Evolutionary conservation across 2,888 invertebrate species (phyloP).

Genomic region (Pristionchus maxplancki): DNA sequence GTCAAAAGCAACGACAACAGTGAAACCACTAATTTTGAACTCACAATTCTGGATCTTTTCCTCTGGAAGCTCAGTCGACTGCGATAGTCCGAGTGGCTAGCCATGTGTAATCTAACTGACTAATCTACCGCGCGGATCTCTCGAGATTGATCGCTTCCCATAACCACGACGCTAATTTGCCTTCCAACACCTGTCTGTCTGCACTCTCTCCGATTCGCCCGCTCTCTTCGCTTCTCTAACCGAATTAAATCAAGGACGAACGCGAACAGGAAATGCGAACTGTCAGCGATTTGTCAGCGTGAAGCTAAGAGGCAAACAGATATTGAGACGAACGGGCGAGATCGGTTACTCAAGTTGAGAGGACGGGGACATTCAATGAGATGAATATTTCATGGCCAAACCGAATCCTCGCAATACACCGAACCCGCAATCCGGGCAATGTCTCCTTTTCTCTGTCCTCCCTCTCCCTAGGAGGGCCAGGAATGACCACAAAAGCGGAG

Average conservation of each 20-base stretch:
- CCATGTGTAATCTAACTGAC: neutral
- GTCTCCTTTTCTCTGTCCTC: neutral
- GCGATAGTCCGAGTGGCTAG: neutral
- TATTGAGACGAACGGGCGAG: too few relatives aligned
- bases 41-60: neutral
- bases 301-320: conserved; percentile 20
- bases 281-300: neutral
- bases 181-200: neutral
- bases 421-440: neutral
- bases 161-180: neutral
- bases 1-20: too few relatives aligned
- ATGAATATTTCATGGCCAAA: too few relatives aligned
- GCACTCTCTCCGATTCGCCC: neutral
- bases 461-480: neutral
- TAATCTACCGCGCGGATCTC: conserved; percentile 6
- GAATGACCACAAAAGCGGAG: conserved; percentile 25
- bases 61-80: conserved; percentile 3
- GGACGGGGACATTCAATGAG: too few relatives aligned
- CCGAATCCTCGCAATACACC: too few relatives aligned
- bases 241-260: conserved; percentile 2
- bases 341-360: too few relatives aligned
- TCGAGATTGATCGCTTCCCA: conserved; percentile 11
- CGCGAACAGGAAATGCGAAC: neutral
- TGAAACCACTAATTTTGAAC: too few relatives aligned
- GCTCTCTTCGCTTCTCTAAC: conserved; percentile 3